Evolutionary conservation across 1,140 invertebrate genomes (phyloP), one percentile per base, ranked within the genome.

Genomic region (Nymphalis io): DNA sequence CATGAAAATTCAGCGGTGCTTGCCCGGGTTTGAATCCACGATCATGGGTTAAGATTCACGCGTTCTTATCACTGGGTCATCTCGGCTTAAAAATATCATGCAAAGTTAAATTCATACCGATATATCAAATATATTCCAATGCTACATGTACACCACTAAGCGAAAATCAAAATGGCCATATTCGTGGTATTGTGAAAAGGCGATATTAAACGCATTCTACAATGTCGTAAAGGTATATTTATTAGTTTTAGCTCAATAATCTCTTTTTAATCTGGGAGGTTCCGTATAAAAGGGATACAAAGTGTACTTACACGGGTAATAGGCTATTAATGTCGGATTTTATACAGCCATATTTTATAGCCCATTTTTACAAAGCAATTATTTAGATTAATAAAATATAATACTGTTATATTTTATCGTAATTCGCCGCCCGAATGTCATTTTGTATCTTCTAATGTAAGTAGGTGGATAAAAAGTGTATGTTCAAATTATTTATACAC

Each of bases 191-290:
- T 72, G 70, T 67, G 77, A 78, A 84, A 78, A 77, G 73, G 74
- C 73, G 75, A 83, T 83, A 81, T 85, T 82, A 82, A 83, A 79
- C 73, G 76, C 78, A 79, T 82, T 81, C 74, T 76, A 72, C 68
- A 70, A 70, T 78, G 75, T 75, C 76, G 79, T 77, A 74, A 74
- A 78, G 66, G 76, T 74, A 74, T 79, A 84, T 84, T 85, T 85
- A 84, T 85, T 79, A 80, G 74, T 74, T 79, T 78, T 78, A 72
- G 67, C 57, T 74, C 70, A 60, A 76, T 79, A 79, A 82, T 83
- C 79, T 61, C 46, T 51, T 79, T 71, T 59, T 75, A 64, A 80
- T 76, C 69, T 69, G 48, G 57, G 65, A 70, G 60, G 59, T 48
- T 63, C 21, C 62, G 62, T 71, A 63, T 60, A 44, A 46, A 39